A percentile compares a stretch with the other conserved stretches of the same genome.
These are phyloP conservation scores for Narcine bancroftii DNA, from an alignment of 2,113 vertebrate genomes.

Conservation along the genomic window DNA sequence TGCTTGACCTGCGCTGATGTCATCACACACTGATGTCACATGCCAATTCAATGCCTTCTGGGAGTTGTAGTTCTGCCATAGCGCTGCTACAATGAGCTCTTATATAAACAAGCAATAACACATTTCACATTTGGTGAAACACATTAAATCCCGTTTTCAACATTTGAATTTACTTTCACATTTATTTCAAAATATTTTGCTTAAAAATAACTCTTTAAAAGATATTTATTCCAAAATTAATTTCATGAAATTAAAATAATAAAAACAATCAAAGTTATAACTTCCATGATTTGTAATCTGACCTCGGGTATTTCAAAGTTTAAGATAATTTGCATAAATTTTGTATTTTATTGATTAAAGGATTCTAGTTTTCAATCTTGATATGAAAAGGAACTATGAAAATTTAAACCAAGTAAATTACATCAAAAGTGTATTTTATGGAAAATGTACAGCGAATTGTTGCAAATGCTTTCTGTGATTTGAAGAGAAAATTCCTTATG, in stretches of 20 bases:
- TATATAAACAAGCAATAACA: too few species aligned
- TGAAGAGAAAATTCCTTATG: constrained; percentile 15
- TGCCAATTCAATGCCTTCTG: too few species aligned
- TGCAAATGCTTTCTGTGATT: not conserved
- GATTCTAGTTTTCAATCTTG: not conserved
- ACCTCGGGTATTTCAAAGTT: too few species aligned
- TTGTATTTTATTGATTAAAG: not conserved
- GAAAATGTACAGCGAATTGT: not conserved
- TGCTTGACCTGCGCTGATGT: too few species aligned
- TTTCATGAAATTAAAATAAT: not conserved
- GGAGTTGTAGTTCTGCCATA: too few species aligned
- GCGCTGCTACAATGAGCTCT: too few species aligned
- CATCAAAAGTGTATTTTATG: not conserved
- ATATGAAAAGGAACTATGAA: not conserved
- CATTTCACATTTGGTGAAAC: not conserved
- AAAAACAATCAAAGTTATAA: not conserved
- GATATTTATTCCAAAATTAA: not conserved
- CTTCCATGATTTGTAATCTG: not conserved
- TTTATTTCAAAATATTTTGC: too few species aligned
- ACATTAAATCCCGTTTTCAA: not conserved
- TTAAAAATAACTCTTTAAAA: too few species aligned
- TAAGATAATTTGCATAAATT: too few species aligned
- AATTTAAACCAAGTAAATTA: not conserved
- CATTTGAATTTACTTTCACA: not conserved
- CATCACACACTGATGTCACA: too few species aligned